Percentiles rank a stretch among this genome's conserved stretches.
phyloP scores from a whole-genome alignment of 2,888 invertebrate genomes.

The Cataglyphis altisquamis region DNA sequence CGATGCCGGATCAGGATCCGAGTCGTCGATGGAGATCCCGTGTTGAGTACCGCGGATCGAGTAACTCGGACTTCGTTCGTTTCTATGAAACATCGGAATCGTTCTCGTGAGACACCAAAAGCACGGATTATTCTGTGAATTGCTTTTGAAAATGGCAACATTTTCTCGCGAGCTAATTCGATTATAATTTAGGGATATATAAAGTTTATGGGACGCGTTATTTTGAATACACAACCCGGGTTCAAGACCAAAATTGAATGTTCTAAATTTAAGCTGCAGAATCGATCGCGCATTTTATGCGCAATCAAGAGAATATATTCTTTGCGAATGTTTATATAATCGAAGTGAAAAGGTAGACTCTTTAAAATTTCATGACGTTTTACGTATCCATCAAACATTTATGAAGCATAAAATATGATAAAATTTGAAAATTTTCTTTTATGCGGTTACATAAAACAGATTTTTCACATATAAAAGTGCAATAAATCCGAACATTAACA shows the following conservation, averaged over 20 bases:
- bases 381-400: neutral
- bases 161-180: neutral
- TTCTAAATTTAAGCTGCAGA: neutral
- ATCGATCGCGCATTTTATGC: neutral
- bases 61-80: constrained; percentile 82
- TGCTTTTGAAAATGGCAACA: neutral
- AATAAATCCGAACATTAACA: neutral
- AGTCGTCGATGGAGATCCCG: constrained; percentile 84
- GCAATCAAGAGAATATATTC: neutral
- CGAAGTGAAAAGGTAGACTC: neutral
- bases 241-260: neutral
- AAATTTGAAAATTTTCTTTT: constrained; percentile 8
- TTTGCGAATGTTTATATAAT: neutral
- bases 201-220: neutral
- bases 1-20: constrained; percentile 82
- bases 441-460: neutral
- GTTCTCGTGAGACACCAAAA: constrained; percentile 21
- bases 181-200: neutral
- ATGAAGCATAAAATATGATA: constrained; percentile 16
- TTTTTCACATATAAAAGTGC: neutral
- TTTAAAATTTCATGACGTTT: neutral
- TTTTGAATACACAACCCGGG: neutral
- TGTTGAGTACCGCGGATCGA: constrained; percentile 81
- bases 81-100: constrained; percentile 74
- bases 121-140: neutral